Conservation (phyloP, 2,113 vertebrate species). For the Istiophorus platypterus region DNA sequence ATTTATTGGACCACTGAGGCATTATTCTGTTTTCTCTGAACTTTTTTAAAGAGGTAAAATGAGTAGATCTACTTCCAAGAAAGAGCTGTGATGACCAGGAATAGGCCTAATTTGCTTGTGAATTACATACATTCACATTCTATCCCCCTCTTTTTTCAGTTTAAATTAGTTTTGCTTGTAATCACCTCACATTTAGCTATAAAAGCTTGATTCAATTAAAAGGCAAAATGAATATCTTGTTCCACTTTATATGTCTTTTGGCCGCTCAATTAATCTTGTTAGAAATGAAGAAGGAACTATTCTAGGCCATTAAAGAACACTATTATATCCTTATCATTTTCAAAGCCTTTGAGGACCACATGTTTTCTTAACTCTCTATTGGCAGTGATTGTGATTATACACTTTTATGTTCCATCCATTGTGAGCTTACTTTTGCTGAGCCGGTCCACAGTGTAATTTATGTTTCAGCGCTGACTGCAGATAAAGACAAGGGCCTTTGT, state of each 20-base stretch:
- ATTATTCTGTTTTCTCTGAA: constrained; percentile 64
- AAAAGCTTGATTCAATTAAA: constrained; percentile 10
- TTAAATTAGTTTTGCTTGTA: constrained; percentile 18
- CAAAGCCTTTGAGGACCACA: constrained; percentile 47
- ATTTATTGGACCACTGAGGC: constrained; percentile 67
- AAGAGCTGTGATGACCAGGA: constrained; percentile 37
- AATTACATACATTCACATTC: constrained; percentile 50
- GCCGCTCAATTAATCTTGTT: constrained; percentile 41
- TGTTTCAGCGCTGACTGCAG: constrained; percentile 72
- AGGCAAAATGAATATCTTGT: constrained; percentile 9
- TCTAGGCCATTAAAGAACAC: constrained; percentile 33
- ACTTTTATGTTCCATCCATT: constrained; percentile 62
- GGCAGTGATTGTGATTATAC: constrained; percentile 49
- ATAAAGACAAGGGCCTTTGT: constrained; percentile 74
- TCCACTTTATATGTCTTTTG: constrained; percentile 3
- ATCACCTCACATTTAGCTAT: constrained; percentile 19
- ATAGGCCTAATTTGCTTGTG: constrained; percentile 39
- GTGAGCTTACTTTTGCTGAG: constrained; percentile 63
- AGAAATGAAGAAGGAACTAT: constrained; percentile 19
- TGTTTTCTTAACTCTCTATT: constrained; percentile 57
- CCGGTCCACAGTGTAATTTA: constrained; percentile 69
- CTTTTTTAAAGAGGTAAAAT: constrained; percentile 53
- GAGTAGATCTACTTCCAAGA: constrained; percentile 55
- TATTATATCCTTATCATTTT: constrained; percentile 44
- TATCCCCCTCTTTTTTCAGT: background rate